Evolutionary conservation across 1,140 invertebrate species (phyloP), one percentile per base, ranked within the genome.

Genomic region (Leptonema lineaticorne): DNA sequence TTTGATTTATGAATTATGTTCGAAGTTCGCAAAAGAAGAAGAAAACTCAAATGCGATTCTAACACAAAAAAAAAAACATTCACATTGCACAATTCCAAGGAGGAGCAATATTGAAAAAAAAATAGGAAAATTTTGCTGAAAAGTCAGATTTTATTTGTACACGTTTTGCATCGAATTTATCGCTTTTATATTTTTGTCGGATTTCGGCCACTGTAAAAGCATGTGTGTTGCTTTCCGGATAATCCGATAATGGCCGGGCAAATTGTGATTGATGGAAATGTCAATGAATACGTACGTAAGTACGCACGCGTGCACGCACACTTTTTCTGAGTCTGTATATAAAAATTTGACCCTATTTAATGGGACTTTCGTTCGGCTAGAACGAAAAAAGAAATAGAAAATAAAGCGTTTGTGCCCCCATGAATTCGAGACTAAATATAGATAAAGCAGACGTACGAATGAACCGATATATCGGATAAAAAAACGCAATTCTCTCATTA

Each of bases 1-100:
- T 59, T 59, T 59, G 28, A 59, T 59, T 59, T 37, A 59, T 59
- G 24, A 59, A 59, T 59, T 59, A 59, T n/a, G n/a, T n/a, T n/a
- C n/a, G n/a, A n/a, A n/a, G n/a, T 33, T 30, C 30, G 7, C 50
- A 9, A 4, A 24, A 53, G 20, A 11, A 14, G 22, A 53, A 53
- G 24, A 18, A 53, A 53, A 26, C 20, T 53, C 50, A 14, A 41
- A 41, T 41, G 16, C 16, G 16, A 41, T 41, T 41, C 37, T 9
- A n/a, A n/a, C n/a, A n/a, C n/a, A n/a, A n/a, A 41, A 41, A 41
- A 41, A 41, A 14, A 41, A 41, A 41, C 37, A 41, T 1, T 9
- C 37, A 41, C 16, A 41, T 9, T 11, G 9, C 1, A n/a, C n/a
- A n/a, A n/a, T n/a, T n/a, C 16, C 2, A 16, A 41, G 3, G 37